A percentile compares a stretch with the other conserved stretches of the same genome.
Conservation (phyloP, 2,113 vertebrate species). For the Stegostoma tigrinum region DNA sequence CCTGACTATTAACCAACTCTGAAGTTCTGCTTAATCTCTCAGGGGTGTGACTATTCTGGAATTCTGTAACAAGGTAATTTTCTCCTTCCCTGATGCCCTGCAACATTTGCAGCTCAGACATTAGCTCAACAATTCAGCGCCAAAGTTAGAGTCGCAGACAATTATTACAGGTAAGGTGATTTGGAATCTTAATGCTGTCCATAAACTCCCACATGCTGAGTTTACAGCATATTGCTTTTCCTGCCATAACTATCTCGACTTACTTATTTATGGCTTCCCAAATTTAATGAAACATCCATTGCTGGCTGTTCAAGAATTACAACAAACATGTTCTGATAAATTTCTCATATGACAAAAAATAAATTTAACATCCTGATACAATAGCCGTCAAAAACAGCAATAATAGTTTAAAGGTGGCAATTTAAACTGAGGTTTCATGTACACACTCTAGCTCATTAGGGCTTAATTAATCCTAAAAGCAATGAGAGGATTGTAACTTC, state of each 20-base stretch:
- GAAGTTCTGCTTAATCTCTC: background rate
- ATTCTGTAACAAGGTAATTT: background rate
- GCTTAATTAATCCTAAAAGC: conserved; percentile 12
- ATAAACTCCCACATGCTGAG: background rate
- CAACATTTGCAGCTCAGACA: background rate
- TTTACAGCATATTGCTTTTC: background rate
- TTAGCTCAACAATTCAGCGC: background rate
- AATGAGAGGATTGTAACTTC: background rate
- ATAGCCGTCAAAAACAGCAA: background rate
- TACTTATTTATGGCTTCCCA: background rate
- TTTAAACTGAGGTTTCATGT: background rate
- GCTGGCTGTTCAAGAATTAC: background rate
- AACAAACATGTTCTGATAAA: background rate
- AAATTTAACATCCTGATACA: background rate
- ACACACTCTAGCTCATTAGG: background rate
- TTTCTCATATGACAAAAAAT: background rate
- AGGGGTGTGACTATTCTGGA: background rate
- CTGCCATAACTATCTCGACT: background rate
- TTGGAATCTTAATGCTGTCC: background rate
- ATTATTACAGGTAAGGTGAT: background rate
- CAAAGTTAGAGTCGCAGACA: background rate
- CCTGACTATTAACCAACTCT: background rate
- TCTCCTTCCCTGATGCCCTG: background rate
- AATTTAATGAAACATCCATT: background rate
- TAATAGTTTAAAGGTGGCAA: conserved; percentile 26